Base-by-base conservation (phyloP, 1,140 invertebrate genomes). In the Microvelia longipes region DNA sequence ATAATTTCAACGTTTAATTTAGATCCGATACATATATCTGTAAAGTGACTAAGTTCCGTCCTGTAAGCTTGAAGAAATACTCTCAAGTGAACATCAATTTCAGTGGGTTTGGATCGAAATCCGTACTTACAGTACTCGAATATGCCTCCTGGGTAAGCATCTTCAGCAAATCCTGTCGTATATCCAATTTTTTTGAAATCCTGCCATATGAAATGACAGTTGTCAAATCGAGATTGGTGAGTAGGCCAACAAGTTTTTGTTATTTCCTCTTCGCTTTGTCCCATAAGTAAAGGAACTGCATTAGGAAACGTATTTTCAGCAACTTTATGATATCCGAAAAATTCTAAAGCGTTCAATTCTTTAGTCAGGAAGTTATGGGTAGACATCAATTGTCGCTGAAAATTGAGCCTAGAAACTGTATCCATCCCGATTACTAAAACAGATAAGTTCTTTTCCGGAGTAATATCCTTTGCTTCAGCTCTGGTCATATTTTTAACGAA, bases 391-490 rank as follows among this genome's bases (percentile, higher is more conserved):
- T 85, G 83, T 1, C 85, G 77, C 13, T 81, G 77, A 69, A 84
- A 82, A 76, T 86, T 86, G 26, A 84, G 76, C 26, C 83, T 77
- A 1, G 85, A 87, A 30, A 85, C 79, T 0, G 84, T 82, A 75
- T 87, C 85, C 1, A 86, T 81, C 0, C 93, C 94, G 27, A 95
- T 77, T 13, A 95, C 81, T 24, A 94, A 81, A 0, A 96, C 82
- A 62, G 65, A 72, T 0, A 72, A 60, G 14, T 67, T 63, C 2
- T 67, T 72, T 68, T n/a, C 26, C 67, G 69, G 73, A 75, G 60
- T 61, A 64, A 19, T 2, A n/a, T 11, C 26, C 28, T n/a, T 24
- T 13, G 63, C 5, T 65, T 35, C 0, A 71, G 68, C 35, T 28
- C 19, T 50, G 26, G 14, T 50, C 61, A 1, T 26, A 24, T 61